A percentile compares a stretch with the other conserved stretches of the same genome.
phyloP scores from a whole-genome alignment of 2,888 invertebrate species.

The Tortrix viridana region DNA sequence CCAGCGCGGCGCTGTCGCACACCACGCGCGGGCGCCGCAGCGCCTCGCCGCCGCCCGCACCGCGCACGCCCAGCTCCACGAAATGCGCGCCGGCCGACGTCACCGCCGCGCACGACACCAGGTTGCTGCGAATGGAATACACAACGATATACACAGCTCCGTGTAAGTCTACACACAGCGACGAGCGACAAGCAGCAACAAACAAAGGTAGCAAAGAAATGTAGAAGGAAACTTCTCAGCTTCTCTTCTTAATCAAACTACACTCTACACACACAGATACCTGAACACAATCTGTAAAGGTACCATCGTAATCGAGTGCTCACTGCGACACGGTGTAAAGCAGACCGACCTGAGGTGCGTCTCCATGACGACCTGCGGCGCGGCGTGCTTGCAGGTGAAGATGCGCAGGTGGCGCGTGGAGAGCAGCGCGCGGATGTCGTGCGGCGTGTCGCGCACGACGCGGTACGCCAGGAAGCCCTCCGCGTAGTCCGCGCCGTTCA shows the following conservation, averaged over 20 bases:
- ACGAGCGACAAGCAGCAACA: too few relatives aligned
- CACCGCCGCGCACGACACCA: conserved; percentile 87
- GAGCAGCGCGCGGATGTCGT: conserved; percentile 92
- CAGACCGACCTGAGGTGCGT: conserved; percentile 83
- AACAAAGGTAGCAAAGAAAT: too few relatives aligned
- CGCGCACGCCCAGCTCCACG: conserved; percentile 88
- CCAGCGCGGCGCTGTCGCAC: conserved; percentile 89
- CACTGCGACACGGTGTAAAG: too few relatives aligned
- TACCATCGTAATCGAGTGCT: too few relatives aligned
- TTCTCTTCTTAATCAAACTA: too few relatives aligned
- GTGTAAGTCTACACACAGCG: too few relatives aligned
- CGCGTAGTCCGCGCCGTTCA: conserved; percentile 88
- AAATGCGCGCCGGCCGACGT: conserved; percentile 84
- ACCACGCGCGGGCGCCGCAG: conserved; percentile 86
- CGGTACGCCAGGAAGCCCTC: conserved; percentile 94
- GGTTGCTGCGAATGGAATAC: conserved; percentile 81
- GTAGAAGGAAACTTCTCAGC: too few relatives aligned
- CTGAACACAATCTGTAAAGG: too few relatives aligned
- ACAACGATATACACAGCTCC: conserved; percentile 42
- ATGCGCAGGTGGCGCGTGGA: conserved; percentile 90
- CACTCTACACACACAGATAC: too few relatives aligned
- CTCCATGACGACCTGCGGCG: conserved; percentile 85
- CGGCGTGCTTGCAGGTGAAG: conserved; percentile 84
- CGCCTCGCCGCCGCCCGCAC: conserved; percentile 67
- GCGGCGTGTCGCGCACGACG: conserved; percentile 88